Base-by-base conservation (phyloP, 2,888 invertebrate genomes). In the Drosophila prostipennis region DNA sequence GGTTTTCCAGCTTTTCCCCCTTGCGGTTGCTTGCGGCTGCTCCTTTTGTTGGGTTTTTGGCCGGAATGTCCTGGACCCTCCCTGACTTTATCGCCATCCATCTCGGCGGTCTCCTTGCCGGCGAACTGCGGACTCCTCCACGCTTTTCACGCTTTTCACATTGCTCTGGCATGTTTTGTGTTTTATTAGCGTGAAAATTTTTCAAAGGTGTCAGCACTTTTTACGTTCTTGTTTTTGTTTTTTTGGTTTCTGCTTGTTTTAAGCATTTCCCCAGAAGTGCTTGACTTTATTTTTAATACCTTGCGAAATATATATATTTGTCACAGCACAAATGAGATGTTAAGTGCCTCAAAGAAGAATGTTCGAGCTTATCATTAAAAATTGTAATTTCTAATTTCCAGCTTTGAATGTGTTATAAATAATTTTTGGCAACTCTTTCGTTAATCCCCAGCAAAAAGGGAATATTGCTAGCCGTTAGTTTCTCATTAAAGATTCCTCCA, bases 181-280 rank as follows among this genome's bases (percentile, higher is more conserved):
- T 82, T 82, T 86, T 82, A 82, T 82, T 86, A 78, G 86, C 81
- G 81, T 86, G 86, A 86, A 83, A 69, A 83, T 80, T 80, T 83
- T 83, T 68, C 80, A 86, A 78, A 82, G 87, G 82, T 82, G 82
- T 82, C 87, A 86, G 86, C 84, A 78, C 57, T 83, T 82, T 83
- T 76, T 78, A 68, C 76, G 67, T 54, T 37, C 23, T 55, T 49
- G 40, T 49, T 52, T 52, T 42, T 60, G 40, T 36, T 46, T 56
- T 63, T 37, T 51, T 26, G 10, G 29, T 42, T 19, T 19, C 19
- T 2, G 43, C 58, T 36, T 61, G 36, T 56, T 65, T 45, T 36
- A 39, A 32, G 45, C 51, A 37, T 43, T 61, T 67, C 51, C 51
- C 46, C 19, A 48, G 58, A 68, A 79, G 58, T 63, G 65, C 13